phyloP scores from a whole-genome alignment of 30 jellyfish, hydroid and myxozoan species.

The Aurelia coerulea region DNA sequence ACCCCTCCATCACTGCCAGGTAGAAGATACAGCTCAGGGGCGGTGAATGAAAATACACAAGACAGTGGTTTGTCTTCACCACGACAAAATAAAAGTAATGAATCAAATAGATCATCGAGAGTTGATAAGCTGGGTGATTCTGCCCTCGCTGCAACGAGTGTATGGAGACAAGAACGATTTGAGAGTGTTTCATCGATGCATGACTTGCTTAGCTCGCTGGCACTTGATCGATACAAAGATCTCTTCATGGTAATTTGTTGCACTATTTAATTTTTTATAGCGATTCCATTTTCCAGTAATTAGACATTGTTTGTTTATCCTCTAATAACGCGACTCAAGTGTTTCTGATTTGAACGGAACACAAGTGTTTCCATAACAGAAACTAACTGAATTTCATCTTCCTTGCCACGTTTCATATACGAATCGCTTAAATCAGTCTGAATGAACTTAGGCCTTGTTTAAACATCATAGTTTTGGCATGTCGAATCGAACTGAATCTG shows the following conservation, averaged over 20 bases:
- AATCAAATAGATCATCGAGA: background rate
- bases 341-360: too few relatives aligned
- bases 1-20: constrained; percentile 68
- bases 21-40: constrained; percentile 76
- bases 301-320: too few relatives aligned
- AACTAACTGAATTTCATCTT: too few relatives aligned
- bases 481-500: too few relatives aligned
- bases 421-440: too few relatives aligned
- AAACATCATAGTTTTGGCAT: too few relatives aligned
- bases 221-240: constrained; percentile 87
- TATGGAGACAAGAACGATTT: constrained; percentile 95
- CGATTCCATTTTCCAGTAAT: too few relatives aligned
- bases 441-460: too few relatives aligned
- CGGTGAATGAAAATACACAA: constrained; percentile 55
- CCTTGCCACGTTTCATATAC: too few relatives aligned
- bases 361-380: too few relatives aligned
- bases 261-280: background rate
- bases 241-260: constrained; percentile 67
- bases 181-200: constrained; percentile 68
- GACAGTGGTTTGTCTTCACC: constrained; percentile 88
- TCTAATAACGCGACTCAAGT: too few relatives aligned
- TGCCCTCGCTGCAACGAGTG: constrained; percentile 62
- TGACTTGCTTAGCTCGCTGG: constrained; percentile 78
- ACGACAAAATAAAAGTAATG: constrained; percentile 46
- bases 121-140: constrained; percentile 31